These are phyloP conservation scores for Pavo muticus DNA, from an alignment of 2,113 vertebrate species.

Conservation along the genomic window DNA sequence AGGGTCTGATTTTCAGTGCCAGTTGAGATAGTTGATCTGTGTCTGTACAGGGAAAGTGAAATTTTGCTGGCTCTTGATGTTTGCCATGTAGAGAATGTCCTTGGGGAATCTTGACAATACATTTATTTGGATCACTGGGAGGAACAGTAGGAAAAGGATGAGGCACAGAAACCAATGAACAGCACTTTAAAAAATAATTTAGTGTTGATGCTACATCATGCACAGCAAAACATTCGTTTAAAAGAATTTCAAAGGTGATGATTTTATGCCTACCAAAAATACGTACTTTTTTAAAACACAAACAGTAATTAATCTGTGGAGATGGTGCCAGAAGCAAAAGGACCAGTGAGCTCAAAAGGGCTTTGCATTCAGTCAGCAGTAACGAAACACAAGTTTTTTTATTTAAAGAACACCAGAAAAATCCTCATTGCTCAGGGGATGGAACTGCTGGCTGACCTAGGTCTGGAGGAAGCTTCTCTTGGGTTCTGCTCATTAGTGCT, in stretches of 20 bases:
- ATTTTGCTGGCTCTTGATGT: neutral
- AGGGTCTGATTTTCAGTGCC: neutral
- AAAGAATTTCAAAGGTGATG: neutral
- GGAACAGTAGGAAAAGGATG: neutral
- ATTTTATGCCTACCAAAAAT: neutral
- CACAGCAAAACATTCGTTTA: neutral
- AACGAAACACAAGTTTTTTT: neutral
- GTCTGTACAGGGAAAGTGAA: neutral
- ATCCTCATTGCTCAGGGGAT: neutral
- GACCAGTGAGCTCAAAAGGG: neutral
- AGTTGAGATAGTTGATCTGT: neutral
- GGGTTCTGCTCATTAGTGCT: neutral
- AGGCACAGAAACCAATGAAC: neutral
- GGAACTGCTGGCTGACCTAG: neutral
- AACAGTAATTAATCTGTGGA: neutral
- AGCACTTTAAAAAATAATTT: neutral
- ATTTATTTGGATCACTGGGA: neutral
- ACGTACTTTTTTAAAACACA: neutral
- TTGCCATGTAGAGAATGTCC: neutral
- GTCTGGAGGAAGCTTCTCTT: neutral
- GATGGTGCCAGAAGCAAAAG: neutral
- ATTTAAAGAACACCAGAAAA: neutral
- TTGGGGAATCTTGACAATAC: accelerated
- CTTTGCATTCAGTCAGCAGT: accelerated
- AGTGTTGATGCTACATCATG: neutral